phyloP scores from a whole-genome alignment of 2,888 invertebrate species.

The Antitype chi region DNA sequence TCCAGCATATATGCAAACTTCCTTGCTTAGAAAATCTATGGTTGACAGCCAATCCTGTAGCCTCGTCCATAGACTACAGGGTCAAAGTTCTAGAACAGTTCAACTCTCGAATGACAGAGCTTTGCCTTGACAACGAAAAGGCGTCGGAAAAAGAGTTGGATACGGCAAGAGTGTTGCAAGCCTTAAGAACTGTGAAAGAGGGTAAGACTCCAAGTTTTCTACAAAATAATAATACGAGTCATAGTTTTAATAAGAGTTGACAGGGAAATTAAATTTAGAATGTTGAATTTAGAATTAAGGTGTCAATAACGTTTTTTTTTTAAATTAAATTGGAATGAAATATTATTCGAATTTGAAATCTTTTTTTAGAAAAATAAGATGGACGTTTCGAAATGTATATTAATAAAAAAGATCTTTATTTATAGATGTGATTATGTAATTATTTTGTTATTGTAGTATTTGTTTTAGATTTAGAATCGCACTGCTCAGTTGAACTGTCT shows the following conservation, averaged over 20 bases:
- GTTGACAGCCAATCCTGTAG: constrained; percentile 97
- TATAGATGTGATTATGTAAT: constrained; percentile 28
- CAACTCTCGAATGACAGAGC: constrained; percentile 94
- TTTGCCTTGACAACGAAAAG: constrained; percentile 96
- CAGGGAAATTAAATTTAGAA: constrained; percentile 65
- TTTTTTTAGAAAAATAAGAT: constrained; percentile 23
- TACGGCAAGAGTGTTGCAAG: constrained; percentile 97
- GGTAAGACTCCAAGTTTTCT: constrained; percentile 92
- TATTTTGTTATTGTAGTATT: constrained; percentile 28
- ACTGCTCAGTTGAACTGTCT: constrained; percentile 40
- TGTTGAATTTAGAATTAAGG: constrained; percentile 23
- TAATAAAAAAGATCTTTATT: constrained; percentile 47
- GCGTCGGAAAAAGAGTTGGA: constrained; percentile 97
- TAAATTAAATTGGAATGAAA: constrained; percentile 8
- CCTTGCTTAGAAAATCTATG: constrained; percentile 97
- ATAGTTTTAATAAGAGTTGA: constrained; percentile 87
- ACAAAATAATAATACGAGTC: constrained; percentile 87
- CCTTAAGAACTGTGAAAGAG: constrained; percentile 94
- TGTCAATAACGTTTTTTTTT: constrained; percentile 29
- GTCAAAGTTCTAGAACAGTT: constrained; percentile 97
- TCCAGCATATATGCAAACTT: constrained; percentile 94
- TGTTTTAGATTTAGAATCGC: constrained; percentile 45
- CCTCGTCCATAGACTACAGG: constrained; percentile 96
- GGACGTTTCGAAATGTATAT: constrained; percentile 22
- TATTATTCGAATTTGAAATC: constrained; percentile 6